Conservation (phyloP, 2,797 vertebrate genomes). For the Poeciliopsis paucimaculata region DNA sequence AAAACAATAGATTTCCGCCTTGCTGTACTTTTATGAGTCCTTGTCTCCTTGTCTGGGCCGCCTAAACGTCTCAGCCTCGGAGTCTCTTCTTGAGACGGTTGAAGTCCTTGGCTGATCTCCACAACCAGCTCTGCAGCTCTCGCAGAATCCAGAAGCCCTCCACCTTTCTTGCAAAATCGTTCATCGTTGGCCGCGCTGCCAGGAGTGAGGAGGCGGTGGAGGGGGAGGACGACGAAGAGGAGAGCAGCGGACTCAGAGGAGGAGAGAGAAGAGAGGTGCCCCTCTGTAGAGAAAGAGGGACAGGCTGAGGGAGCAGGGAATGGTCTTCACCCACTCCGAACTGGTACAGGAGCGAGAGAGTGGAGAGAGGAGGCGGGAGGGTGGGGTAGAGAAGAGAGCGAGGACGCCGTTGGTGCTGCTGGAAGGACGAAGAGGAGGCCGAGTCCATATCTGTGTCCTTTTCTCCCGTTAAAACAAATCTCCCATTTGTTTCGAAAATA, state of each 20-base stretch:
- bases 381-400: slow-evolving; percentile 77
- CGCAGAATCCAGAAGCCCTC: slow-evolving; percentile 96
- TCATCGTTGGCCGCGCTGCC: slow-evolving; percentile 78
- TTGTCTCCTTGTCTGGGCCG: slow-evolving; percentile 9
- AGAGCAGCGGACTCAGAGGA: slow-evolving; percentile 54
- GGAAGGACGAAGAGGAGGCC: slow-evolving; percentile 52
- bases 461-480: slow-evolving; percentile 21
- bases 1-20: slow-evolving; percentile 45
- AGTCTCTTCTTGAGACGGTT: slow-evolving; percentile 92
- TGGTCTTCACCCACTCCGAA: slow-evolving; percentile 72
- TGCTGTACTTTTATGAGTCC: slow-evolving; percentile 29
- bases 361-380: slow-evolving; percentile 72
- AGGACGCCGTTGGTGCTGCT: slow-evolving; percentile 63
- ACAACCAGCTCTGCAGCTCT: slow-evolving; percentile 97
- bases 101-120: slow-evolving; percentile 97
- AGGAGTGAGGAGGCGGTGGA: slow-evolving; percentile 59
- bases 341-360: slow-evolving; percentile 81
- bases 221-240: slow-evolving; percentile 54
- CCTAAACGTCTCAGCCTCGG: slow-evolving; percentile 56
- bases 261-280: slow-evolving; percentile 67
- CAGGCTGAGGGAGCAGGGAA: slow-evolving; percentile 68
- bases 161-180: slow-evolving; percentile 94
- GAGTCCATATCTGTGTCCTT: slow-evolving; percentile 20
- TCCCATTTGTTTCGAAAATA: slow-evolving; percentile 21
- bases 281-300: slow-evolving; percentile 68